Base-by-base conservation (phyloP, 2,113 vertebrate species). In the Upupa epops region DNA sequence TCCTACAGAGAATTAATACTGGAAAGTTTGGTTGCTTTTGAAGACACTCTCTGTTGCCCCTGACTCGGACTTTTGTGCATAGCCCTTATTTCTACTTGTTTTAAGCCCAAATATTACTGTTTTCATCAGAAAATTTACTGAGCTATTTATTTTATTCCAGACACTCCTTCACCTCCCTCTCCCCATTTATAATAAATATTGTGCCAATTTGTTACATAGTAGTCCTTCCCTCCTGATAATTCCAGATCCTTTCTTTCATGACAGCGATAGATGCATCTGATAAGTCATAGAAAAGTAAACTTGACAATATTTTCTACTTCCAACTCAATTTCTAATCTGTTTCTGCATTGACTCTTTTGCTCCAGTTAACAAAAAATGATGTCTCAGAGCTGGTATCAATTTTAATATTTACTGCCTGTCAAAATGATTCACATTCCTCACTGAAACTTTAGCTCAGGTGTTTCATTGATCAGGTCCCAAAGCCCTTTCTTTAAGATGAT, bases 391-490 rank as follows among this genome's bases (percentile, higher is more conserved):
- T 94, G 66, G 9, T 86, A 94, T 90, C 88, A 94, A 68, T 96
- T 96, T 93, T 87, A 92, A 85, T 95, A 92, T 94, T 96, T 95
- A 89, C 86, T 94, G n/a, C 18, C 74, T 95, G 92, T 68, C 93
- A 90, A 61, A 94, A 90, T 29, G 34, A 93, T 84, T 82, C 86
- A 48, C 63, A 42, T 58, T 76, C n/a, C 32, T 92, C 81, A 82
- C 51, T 82, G 83, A 93, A 82, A n/a, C 66, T 66, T 92, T 65
- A 93, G 66, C 68, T 90, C 51, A 65, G 5, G 59, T 90, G 74
- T 87, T 96, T 90, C 91, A 96, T 87, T 94, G 92, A 92, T 92
- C 86, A 92, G 58, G 37, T n/a, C 63, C 46, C 63, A 92, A 76
- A 89, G 20, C 59, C 68, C 51, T 58, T 86, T 72, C 70, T 90